Conservation (phyloP, 2,888 invertebrate genomes). For the Cantharis lateralis region DNA sequence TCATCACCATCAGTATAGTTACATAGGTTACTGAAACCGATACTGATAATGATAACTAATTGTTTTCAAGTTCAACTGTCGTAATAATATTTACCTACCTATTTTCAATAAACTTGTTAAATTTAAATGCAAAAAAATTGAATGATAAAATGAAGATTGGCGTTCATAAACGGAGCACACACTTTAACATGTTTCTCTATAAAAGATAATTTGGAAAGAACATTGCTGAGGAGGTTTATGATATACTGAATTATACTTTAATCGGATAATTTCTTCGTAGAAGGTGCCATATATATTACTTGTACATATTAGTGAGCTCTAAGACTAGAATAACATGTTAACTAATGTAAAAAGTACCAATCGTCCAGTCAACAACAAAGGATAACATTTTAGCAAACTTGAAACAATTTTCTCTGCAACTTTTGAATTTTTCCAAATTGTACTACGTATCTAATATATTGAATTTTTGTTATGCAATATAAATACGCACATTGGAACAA, state of each 20-base stretch:
- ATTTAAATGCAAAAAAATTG: background rate
- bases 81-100: too few species aligned
- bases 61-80: too few species aligned
- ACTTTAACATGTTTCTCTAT: background rate
- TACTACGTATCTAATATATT: background rate
- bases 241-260: background rate
- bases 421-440: background rate
- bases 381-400: background rate
- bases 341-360: background rate
- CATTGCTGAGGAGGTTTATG: background rate
- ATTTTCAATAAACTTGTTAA: too few species aligned
- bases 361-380: background rate
- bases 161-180: background rate
- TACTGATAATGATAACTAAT: too few species aligned
- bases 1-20: background rate
- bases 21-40: too few species aligned
- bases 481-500: too few species aligned
- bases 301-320: background rate
- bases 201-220: background rate
- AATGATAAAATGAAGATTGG: background rate
- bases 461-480: background rate
- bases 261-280: background rate
- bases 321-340: background rate
- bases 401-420: background rate
- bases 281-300: background rate